Base-by-base conservation (phyloP, 2,797 vertebrate species). In the Neoniphon sammara region DNA sequence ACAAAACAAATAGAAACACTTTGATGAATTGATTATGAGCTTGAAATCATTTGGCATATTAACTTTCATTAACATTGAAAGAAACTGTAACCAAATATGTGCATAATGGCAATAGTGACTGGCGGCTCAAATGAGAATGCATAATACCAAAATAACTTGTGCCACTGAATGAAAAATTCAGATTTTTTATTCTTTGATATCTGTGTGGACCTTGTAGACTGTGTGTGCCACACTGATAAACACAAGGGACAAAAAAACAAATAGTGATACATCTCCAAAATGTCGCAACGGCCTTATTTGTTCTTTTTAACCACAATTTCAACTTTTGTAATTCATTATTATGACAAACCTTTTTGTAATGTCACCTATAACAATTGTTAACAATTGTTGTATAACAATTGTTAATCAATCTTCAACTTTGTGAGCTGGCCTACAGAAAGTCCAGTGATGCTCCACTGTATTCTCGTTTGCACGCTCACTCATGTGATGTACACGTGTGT, bases 361-460 rank as follows among this genome's bases (percentile, higher is more conserved):
- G 20, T 46, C 47, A 65, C 12, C 30, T 34, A 77, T 6, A 54
- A 75, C 31, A 34, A 12, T 61, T 30, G 34, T 52, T 7, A n/a
- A n/a, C n/a, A n/a, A n/a, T n/a, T n/a, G n/a, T n/a, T n/a, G n/a
- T n/a, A n/a, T n/a, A n/a, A n/a, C n/a, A n/a, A n/a, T n/a, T n/a
- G n/a, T n/a, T 36, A 58, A 42, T 94, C 94, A 99, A 92, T 99
- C 98, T 49, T 98, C 98, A 0, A 96, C 96, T 94, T 98, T 99
- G 85, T 95, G 95, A 74, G 97, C 98, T 65, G 96, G 92, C 81
- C 98, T 93, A 64, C 98, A 99, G 89, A 98, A 99, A 88, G 98
- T 99, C 98, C 98, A 99, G 92, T 99, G 98, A 69, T 99, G 98
- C 85, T 99, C 98, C 82, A 99, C 98, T 0, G 98, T 99, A 94